Evolutionary conservation across 2,888 invertebrate genomes (phyloP), one percentile per base, ranked within the genome.

Genomic region (Protula sp.): DNA sequence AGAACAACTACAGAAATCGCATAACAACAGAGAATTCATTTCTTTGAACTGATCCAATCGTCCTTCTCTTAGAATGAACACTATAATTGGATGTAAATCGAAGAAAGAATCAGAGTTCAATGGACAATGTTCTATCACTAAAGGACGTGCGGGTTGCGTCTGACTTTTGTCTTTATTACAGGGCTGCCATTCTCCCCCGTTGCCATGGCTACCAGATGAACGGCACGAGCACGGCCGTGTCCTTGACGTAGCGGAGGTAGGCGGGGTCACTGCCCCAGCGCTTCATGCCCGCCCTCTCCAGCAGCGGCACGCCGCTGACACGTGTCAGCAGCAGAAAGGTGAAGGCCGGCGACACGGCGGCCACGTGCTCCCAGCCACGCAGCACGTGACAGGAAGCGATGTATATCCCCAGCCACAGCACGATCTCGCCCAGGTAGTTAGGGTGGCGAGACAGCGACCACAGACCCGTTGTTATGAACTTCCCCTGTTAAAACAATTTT

Each of bases 381-480:
- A 78, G 67, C 19, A 69, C 70, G 0, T 71, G 67, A 9, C 72
- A 67, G 0, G 76, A 70, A 1, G 75, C 71, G 1, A 74, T 28
- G 62, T 70, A 78, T 1, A 78, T 62, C 1, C 79, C 79, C 1
- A 66, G 57, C 77, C 78, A 79, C 73, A 78, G 70, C 51, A 78
- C 68, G 30, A 79, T 78, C 63, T 79, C 79, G 22, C 79, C 79
- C 19, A 79, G 71, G 60, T 79, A 79, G 62, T 79, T 79, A 1
- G 79, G 79, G 63, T 79, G 76, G 9, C 77, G 70, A 9, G 73
- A 73, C 3, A 75, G 58, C 28, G 72, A 71, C 79, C 79, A 79
- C 19, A 79, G 65, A 5, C 79, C 78, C 31, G 64, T 59, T 3
- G 31, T 63, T 47, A 78, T 78, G 61, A 78, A 79, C 61, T 70